Percentiles rank a stretch among this genome's conserved stretches.
phyloP scores from a whole-genome alignment of 2,113 vertebrate genomes.

The Muntiacus muntjak region DNA sequence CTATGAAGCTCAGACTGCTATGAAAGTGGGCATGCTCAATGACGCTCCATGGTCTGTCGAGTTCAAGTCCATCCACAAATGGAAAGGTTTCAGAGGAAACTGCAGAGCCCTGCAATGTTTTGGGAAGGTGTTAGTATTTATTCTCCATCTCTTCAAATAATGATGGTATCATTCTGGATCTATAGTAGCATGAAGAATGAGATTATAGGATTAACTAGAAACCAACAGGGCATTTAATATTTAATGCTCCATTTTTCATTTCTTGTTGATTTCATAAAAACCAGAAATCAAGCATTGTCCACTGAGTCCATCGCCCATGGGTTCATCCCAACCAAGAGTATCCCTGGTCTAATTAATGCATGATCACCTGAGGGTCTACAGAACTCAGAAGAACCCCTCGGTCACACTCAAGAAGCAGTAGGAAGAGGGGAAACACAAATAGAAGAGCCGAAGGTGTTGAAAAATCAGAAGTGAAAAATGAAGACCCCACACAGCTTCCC shows the following conservation, averaged over 20 bases:
- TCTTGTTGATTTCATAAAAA: slow-evolving; percentile 5
- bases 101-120: neutral
- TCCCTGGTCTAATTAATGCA: neutral
- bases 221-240: neutral
- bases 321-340: neutral
- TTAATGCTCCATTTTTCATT: neutral
- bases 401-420: neutral
- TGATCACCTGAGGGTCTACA: neutral
- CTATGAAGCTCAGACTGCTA: neutral
- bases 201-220: neutral
- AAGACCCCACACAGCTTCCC: neutral
- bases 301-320: neutral
- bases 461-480: neutral
- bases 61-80: neutral
- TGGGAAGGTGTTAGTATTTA: neutral
- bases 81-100: neutral
- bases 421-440: neutral
- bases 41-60: neutral
- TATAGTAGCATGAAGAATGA: neutral
- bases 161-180: neutral
- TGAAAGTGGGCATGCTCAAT: neutral
- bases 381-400: neutral
- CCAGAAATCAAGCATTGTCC: neutral
- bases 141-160: neutral
- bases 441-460: neutral